These are phyloP conservation scores for Sipha maydis DNA, from an alignment of 2,888 invertebrate species.

Conservation along the genomic window DNA sequence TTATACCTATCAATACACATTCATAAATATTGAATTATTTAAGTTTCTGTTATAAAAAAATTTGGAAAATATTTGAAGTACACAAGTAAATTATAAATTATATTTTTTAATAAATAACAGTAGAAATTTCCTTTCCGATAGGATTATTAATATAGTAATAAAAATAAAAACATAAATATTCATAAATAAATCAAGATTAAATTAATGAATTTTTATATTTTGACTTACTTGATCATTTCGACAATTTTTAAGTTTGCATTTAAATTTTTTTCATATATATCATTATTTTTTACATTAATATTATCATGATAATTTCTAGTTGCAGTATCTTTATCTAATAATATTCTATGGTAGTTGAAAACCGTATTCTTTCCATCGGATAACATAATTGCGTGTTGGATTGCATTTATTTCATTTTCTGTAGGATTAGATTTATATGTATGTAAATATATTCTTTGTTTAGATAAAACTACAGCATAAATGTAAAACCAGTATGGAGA, in stretches of 20 bases:
- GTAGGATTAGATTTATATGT: slow-evolving; percentile 26
- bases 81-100: too few relatives aligned
- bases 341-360: slow-evolving; percentile 50
- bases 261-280: background rate
- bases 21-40: too few relatives aligned
- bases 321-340: slow-evolving; percentile 22
- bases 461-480: slow-evolving; percentile 18
- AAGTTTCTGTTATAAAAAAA: too few relatives aligned
- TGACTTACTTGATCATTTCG: slow-evolving; percentile 42
- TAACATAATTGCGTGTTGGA: slow-evolving; percentile 40
- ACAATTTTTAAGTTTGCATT: slow-evolving; percentile 32
- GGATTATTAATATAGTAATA: too few relatives aligned
- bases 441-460: slow-evolving; percentile 11
- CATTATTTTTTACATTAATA: slow-evolving; percentile 19
- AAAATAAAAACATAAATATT: too few relatives aligned
- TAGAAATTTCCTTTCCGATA: too few relatives aligned
- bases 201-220: background rate
- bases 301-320: slow-evolving; percentile 17
- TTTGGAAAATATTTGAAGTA: too few relatives aligned
- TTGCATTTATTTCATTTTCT: slow-evolving; percentile 35
- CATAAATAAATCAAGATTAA: background rate
- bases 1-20: too few relatives aligned
- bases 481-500: slow-evolving; percentile 53
- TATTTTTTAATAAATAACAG: too few relatives aligned
- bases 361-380: slow-evolving; percentile 21